These are phyloP conservation scores for Hyposmocoma kahamanoa DNA, from an alignment of 1,140 invertebrate genomes.

Conservation along the genomic window DNA sequence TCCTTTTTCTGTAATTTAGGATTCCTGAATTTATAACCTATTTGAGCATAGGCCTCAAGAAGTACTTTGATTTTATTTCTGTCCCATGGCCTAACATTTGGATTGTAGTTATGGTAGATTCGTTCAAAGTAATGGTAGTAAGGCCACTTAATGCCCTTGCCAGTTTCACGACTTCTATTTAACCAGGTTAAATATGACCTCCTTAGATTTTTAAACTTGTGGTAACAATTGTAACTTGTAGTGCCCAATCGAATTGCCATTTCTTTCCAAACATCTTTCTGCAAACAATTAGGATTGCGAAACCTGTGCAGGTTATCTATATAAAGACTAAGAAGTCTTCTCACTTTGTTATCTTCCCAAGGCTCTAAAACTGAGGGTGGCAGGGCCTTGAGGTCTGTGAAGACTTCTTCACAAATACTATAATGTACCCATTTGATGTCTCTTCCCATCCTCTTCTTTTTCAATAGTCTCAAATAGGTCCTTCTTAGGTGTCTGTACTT, in stretches of 20 bases:
- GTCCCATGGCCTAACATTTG: conserved; percentile 44
- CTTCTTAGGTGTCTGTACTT: conserved; percentile 53
- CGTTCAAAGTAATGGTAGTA: conserved; percentile 58
- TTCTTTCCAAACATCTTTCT: conserved; percentile 60
- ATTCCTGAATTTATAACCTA: conserved; percentile 51
- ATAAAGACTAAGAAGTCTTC: conserved; percentile 43
- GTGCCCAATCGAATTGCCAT: conserved; percentile 48
- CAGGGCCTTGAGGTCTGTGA: conserved; percentile 49
- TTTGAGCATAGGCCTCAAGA: conserved; percentile 47
- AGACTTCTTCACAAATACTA: conserved; percentile 52
- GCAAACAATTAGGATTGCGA: conserved; percentile 32
- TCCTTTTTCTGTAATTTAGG: conserved; percentile 59
- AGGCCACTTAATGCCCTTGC: conserved; percentile 56
- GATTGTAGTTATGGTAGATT: conserved; percentile 59
- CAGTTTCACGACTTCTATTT: conserved; percentile 38
- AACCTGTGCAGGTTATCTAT: conserved; percentile 57
- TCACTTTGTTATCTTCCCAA: conserved; percentile 55
- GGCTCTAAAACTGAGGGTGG: conserved; percentile 38
- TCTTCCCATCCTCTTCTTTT: conserved; percentile 53
- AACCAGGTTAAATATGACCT: conserved; percentile 62
- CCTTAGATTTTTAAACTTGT: conserved; percentile 64
- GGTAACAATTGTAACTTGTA: conserved; percentile 60
- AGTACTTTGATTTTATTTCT: conserved; percentile 45
- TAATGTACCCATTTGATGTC: conserved; percentile 61
- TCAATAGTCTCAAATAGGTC: conserved; percentile 53